A percentile compares a stretch with the other conserved stretches of the same genome.
Conservation (phyloP, 2,797 vertebrate genomes). For the Anguilla pacifica region DNA sequence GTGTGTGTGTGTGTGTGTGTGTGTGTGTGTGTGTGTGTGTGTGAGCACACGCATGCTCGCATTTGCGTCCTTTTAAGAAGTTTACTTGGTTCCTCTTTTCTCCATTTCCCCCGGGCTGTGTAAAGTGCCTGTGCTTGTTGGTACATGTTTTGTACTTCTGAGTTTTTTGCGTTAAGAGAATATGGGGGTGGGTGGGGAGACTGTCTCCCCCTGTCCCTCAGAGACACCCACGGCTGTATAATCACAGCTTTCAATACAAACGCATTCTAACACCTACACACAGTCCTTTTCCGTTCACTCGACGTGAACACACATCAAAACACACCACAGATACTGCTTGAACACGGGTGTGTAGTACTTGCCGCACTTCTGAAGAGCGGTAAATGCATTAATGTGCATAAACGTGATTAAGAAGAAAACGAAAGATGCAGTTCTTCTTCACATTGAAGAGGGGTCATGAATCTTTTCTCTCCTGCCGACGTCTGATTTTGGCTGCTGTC, state of each 20-base stretch:
- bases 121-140: conserved; percentile 4
- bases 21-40: neutral
- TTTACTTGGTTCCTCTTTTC: neutral
- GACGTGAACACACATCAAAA: neutral
- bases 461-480: neutral
- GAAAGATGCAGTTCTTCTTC: neutral
- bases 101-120: neutral
- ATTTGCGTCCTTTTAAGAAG: neutral
- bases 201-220: neutral
- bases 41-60: neutral
- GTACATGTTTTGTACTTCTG: conserved; percentile 22
- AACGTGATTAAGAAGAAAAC: neutral
- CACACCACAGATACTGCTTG: neutral
- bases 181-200: neutral
- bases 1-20: neutral
- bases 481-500: conserved; percentile 28
- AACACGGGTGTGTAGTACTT: neutral
- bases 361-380: neutral
- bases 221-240: neutral
- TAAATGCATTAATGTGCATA: neutral
- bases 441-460: neutral
- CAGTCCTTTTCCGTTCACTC: neutral
- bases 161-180: conserved; percentile 20
- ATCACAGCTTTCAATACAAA: neutral
- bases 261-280: neutral